Conservation (phyloP, 92 coral and sea anemone genomes). For the Zoanthus sansibaricus region DNA sequence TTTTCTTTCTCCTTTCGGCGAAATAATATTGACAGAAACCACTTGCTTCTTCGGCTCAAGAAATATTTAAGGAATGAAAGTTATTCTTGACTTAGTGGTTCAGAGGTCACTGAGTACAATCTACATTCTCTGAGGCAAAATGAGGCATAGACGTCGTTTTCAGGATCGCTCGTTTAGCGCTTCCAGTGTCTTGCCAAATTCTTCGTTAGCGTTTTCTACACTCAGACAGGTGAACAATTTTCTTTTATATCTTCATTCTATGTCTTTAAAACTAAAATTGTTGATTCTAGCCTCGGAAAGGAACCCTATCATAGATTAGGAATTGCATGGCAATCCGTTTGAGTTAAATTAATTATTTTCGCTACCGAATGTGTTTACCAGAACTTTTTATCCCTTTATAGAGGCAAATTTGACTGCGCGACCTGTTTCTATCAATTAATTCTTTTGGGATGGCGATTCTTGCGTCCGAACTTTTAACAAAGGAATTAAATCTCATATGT, state of each 20-base stretch:
- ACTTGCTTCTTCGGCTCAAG: not conserved
- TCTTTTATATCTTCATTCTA: not conserved
- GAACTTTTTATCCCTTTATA: not conserved
- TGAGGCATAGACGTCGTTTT: slow-evolving; percentile 4
- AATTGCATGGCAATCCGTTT: not conserved
- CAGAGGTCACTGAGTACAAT: not conserved
- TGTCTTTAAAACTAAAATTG: not conserved
- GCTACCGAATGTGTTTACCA: not conserved
- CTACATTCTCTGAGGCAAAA: slow-evolving; percentile 28
- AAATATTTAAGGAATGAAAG: slow-evolving; percentile 25
- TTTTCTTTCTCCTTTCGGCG: not conserved
- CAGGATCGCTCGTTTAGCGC: slow-evolving; percentile 16
- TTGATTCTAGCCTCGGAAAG: not conserved
- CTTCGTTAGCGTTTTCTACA: not conserved
- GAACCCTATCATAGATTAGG: not conserved
- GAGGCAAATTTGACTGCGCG: not conserved
- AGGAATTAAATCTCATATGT: not conserved
- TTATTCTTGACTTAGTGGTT: slow-evolving; percentile 22
- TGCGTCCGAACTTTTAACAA: slow-evolving; percentile 3
- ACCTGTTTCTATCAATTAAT: slow-evolving; percentile 3
- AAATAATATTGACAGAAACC: not conserved
- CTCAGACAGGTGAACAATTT: slow-evolving; percentile 25
- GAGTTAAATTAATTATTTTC: not conserved
- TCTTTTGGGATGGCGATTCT: not conserved
- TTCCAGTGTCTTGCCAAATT: slow-evolving; percentile 3